Evolutionary conservation across 2,888 invertebrate genomes (phyloP).

Genomic region (Acronicta aceris): DNA sequence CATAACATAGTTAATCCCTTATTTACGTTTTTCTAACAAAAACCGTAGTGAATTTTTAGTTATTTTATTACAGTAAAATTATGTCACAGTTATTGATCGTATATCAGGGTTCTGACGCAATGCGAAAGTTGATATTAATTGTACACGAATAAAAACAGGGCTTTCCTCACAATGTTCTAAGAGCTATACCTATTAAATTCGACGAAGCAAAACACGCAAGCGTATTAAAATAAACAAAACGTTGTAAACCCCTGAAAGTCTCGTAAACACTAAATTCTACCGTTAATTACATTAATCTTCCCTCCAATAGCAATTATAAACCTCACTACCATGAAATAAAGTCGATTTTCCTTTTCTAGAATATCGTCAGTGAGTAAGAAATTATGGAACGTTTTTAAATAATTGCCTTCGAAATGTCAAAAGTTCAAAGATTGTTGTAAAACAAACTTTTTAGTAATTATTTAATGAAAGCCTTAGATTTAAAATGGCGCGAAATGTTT

Average conservation of each 20-base stretch:
- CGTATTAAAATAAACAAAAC: conserved; percentile 31
- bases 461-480: conserved; percentile 30
- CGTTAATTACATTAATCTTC: conserved; percentile 14
- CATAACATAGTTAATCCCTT: too few species aligned
- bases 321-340: not conserved
- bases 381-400: conserved; percentile 24
- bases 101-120: not conserved
- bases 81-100: too few species aligned
- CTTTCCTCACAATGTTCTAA: not conserved
- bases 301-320: conserved; percentile 6
- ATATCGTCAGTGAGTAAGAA: conserved; percentile 2
- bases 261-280: conserved; percentile 10
- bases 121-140: not conserved
- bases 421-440: conserved; percentile 31
- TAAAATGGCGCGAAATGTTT: conserved; percentile 27
- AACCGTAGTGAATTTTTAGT: too few species aligned
- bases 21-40: too few species aligned
- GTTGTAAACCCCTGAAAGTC: conserved; percentile 12
- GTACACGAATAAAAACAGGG: conserved; percentile 4
- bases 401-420: conserved; percentile 25
- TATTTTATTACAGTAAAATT: too few species aligned
- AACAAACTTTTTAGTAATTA: conserved; percentile 37
- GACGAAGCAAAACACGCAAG: conserved; percentile 9
- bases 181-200: conserved; percentile 8
- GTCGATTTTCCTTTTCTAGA: conserved; percentile 10